Base-by-base conservation (phyloP, 2,888 invertebrate genomes). In the Punctoribates punctum region DNA sequence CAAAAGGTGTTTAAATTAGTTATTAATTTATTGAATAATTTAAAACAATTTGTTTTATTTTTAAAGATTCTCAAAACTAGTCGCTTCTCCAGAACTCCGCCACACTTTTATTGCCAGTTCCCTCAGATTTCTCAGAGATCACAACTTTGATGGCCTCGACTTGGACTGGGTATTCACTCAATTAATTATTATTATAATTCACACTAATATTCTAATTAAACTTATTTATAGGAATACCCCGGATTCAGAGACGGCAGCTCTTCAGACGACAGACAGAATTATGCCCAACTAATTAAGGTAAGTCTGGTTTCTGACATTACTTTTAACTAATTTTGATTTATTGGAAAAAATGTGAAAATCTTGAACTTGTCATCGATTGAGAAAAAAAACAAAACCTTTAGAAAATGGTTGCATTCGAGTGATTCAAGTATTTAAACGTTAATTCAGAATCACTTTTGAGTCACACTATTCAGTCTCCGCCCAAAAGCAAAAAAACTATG, bases 61-160 rank as follows among this genome's bases (percentile, higher is more conserved):
- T 23, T 29, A 11, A 51, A 81, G 81, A 25, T 95, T 95, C 85
- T 94, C 94, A 0, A 90, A 92, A n/a, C 88, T 95, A 87, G 94
- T 94, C 1, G 92, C 91, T 0, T 90, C 89, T 80, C 83, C 89
- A 2, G 91, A 90, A 51, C 86, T 90, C 78, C 87, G 95, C 78
- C 90, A 89, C 82, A 90, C 91, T 82, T 91, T 95, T 82, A 91
- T 82, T 34, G 73, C 82, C 67, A 83, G 83, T 74, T 82, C 82
- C 42, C 80, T 85, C 73, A 80, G 82, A 85, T 95, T 94, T 85
- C 87, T 95, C 80, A 86, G 95, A 81, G 92, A 93, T 83, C 93
- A 95, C 85, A 92, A 93, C 83, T 96, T 96, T 83, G 95, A 96
- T 84, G 95, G 95, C 0, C 86, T 96, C 51, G 95, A 96, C 85